Conservation (phyloP, 2,888 invertebrate species). For the Lasioglossum oenotherae region DNA sequence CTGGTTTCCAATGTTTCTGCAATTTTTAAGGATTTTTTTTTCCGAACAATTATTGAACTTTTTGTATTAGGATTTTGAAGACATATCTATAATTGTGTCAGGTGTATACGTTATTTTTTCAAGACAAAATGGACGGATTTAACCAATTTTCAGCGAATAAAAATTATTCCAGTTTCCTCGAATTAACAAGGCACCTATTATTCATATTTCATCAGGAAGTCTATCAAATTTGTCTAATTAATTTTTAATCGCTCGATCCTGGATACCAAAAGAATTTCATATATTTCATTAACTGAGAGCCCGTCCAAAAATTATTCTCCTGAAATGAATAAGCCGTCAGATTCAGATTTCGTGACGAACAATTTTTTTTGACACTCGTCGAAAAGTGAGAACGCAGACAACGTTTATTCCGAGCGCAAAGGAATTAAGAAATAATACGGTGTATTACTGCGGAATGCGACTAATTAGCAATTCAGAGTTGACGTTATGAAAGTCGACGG, state of each 20-base stretch:
- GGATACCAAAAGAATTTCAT: not conserved
- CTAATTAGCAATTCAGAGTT: slow-evolving; percentile 6
- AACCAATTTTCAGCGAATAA: not conserved
- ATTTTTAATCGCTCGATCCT: not conserved
- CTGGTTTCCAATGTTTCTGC: not conserved
- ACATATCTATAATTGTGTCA: not conserved
- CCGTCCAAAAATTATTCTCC: not conserved
- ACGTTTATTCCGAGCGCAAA: not conserved
- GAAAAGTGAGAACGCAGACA: not conserved
- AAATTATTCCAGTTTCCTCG: not conserved
- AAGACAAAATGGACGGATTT: not conserved
- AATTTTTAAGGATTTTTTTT: not conserved
- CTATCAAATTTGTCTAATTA: not conserved
- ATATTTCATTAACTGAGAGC: not conserved
- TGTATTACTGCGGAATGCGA: not conserved
- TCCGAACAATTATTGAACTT: not conserved
- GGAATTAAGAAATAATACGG: slow-evolving; percentile 13
- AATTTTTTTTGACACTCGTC: not conserved
- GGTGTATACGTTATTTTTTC: not conserved
- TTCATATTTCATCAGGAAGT: not conserved
- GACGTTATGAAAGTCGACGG: not conserved
- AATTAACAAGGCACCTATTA: not conserved
- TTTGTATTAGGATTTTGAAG: not conserved
- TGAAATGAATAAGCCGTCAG: not conserved
- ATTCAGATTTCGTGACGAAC: not conserved